phyloP scores from a whole-genome alignment of 2,888 invertebrate species.

The Perdita meconis region DNA sequence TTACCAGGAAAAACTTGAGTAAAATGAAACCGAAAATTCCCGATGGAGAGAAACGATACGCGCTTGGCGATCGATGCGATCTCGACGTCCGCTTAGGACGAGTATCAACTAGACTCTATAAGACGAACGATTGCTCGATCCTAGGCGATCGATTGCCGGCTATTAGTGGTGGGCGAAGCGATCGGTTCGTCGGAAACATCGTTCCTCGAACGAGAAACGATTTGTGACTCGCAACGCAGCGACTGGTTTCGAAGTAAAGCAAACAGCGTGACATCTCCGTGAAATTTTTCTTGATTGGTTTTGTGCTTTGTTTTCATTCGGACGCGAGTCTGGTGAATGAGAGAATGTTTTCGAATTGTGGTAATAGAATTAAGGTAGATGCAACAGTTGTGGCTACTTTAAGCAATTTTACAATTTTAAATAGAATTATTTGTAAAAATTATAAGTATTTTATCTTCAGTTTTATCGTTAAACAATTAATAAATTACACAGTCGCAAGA shows the following conservation, averaged over 20 bases:
- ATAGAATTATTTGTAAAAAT: no score
- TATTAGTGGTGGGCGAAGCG: conserved; percentile 30
- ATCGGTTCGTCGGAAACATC: conserved; percentile 34
- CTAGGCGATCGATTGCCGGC: conserved; percentile 24
- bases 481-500: no score
- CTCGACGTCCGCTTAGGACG: conserved; percentile 32
- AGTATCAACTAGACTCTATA: conserved; percentile 36
- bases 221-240: no score
- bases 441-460: no score
- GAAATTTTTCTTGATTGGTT: conserved; percentile 15
- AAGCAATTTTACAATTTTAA: no score
- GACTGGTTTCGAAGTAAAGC: conserved; percentile 71
- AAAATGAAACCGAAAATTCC: not conserved
- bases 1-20: not conserved
- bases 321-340: not conserved
- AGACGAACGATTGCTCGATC: conserved; percentile 19
- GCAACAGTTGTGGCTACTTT: no score
- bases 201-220: conserved; percentile 59
- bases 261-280: conserved; percentile 48
- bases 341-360: not conserved
- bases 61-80: conserved; percentile 1
- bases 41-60: not conserved
- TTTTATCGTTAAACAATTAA: no score
- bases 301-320: not conserved
- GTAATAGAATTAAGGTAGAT: no score